These are phyloP conservation scores for Periplaneta americana DNA, from an alignment of 1,140 invertebrate species.

Conservation along the genomic window DNA sequence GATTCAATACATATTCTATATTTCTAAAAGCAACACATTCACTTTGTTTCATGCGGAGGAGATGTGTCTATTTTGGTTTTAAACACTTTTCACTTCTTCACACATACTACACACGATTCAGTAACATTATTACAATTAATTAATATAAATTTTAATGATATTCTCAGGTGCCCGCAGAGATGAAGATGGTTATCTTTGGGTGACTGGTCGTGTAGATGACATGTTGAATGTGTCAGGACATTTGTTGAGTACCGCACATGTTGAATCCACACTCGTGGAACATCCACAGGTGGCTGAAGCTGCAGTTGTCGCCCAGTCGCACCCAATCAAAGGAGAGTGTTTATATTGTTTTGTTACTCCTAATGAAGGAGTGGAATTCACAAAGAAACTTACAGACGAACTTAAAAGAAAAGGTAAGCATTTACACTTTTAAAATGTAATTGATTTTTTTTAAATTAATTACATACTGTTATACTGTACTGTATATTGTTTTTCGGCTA, in stretches of 20 bases:
- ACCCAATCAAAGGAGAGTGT: conserved; percentile 92
- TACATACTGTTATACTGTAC: no score
- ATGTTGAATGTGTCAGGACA: conserved; percentile 98
- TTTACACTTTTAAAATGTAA: not conserved
- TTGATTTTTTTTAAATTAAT: no score
- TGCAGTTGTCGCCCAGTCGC: conserved; percentile 90
- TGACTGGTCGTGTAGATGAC: conserved; percentile 95
- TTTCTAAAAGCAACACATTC: no score
- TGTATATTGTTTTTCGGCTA: no score
- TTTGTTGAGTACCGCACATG: conserved; percentile 93
- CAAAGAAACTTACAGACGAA: conserved; percentile 62
- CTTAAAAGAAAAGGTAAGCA: conserved; percentile 64
- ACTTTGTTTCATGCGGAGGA: no score
- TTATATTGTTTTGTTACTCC: conserved; percentile 95
- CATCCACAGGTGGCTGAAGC: conserved; percentile 83
- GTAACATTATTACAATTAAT: no score
- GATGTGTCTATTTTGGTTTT: no score
- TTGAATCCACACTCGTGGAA: conserved; percentile 85
- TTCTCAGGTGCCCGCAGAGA: conserved; percentile 78
- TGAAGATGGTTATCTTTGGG: conserved; percentile 92
- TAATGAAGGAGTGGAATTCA: conserved; percentile 65
- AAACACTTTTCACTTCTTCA: no score
- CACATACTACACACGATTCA: no score
- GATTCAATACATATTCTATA: no score
- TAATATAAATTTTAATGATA: no score